Base-by-base conservation (phyloP, 2,113 vertebrate genomes). In the Meles meles region DNA sequence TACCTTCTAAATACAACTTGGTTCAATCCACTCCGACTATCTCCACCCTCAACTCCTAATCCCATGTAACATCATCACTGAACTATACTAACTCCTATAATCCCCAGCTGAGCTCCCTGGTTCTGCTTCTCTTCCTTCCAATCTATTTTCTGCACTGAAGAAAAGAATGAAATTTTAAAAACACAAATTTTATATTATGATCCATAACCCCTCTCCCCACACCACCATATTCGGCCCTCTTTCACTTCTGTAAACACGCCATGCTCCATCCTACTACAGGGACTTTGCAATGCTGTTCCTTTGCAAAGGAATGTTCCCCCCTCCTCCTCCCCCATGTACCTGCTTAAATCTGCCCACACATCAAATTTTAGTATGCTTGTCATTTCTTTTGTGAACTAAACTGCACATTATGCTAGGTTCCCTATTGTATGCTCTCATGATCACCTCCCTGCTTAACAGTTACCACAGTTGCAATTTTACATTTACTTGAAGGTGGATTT, bases 301-400 rank as follows among this genome's bases (percentile, higher is more conserved):
- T 17, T 27, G 21, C 1, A 61, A 88, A 76, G 77, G 47, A 52
- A 10, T 3, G 0, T 20, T 25, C 10, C 44, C 49, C 55, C 44
- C 5, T 9, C 12, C 47, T 71, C 44, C 20, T 61, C 21, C 52
- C 25, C 9, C 44, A 27, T 0, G 6, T 9, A 85, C 80, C 91
- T 65, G 74, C 31, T 39, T 63, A 25, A 72, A 65, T 39, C 77
- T 87, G 23, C 52, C 61, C 69, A 61, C 23, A 20, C 5, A 2
- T 37, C 71, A 52, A 27, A 44, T 37, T 67, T 77, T 34, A 31
- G 4, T 49, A 55, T 9, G 18, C 29, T 65, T 71, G 52, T 92
- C 92, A 87, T 9, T 25, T 83, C 72, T 55, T 92, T 59, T 25
- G n/a, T 67, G 55, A 93, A 71, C 79, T 76, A 96, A 96, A 69